Evolutionary conservation across 2,888 invertebrate species (phyloP).

Genomic region (Sympetrum striolatum): DNA sequence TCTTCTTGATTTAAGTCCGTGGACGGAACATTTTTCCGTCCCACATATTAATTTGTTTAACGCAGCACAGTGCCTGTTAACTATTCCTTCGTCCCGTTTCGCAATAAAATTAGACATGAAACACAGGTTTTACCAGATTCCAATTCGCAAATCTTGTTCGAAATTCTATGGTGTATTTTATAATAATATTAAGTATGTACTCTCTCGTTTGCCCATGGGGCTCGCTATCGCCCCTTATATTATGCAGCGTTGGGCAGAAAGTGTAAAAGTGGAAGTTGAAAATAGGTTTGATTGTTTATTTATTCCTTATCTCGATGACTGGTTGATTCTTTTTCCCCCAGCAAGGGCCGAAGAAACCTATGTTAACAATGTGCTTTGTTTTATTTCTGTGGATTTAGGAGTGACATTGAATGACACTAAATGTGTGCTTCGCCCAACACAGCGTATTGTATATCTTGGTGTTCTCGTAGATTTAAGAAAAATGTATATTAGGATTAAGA

Average conservation of each 20-base stretch:
- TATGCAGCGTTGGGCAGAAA: neutral
- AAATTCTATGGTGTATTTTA: neutral
- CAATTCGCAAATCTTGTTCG: neutral
- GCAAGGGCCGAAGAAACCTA: neutral
- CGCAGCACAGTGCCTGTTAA: neutral
- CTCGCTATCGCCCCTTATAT: neutral
- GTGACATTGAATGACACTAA: neutral
- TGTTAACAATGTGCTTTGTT: neutral
- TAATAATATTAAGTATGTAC: neutral
- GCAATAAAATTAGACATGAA: neutral
- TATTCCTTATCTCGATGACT: neutral
- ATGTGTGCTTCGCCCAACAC: neutral
- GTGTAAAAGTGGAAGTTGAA: neutral
- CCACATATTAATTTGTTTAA: too few species aligned
- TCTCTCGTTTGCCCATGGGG: too few species aligned
- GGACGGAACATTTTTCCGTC: too few species aligned
- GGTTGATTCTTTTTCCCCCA: too few species aligned
- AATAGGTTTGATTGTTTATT: neutral
- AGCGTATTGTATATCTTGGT: neutral
- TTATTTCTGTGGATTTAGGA: neutral
- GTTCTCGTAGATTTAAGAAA: too few species aligned
- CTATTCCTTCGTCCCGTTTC: neutral
- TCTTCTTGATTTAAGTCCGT: too few species aligned
- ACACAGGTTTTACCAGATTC: too few species aligned
- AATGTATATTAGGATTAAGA: too few species aligned